Base-by-base conservation (phyloP, 2,888 invertebrate species). In the Eristalis intricaria region DNA sequence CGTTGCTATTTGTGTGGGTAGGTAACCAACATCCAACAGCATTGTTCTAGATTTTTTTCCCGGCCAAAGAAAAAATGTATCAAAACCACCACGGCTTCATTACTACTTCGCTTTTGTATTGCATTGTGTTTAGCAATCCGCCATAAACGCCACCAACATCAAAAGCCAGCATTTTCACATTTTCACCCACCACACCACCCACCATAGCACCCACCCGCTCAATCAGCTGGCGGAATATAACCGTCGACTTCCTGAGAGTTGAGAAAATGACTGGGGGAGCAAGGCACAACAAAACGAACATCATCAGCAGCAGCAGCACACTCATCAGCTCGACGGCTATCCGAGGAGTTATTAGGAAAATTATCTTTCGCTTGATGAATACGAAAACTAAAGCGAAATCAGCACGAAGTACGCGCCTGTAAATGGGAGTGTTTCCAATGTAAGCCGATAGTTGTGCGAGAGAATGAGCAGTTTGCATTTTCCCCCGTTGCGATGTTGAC, bases 331-430 rank as follows among this genome's bases (percentile, higher is more conserved):
- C 43, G n/a, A n/a, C n/a, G 29, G 58, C 71, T 35, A 74, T 63
- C 63, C 38, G n/a, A 23, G 23, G 81, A 75, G 71, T 81, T 81
- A 74, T 69, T 81, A 75, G 74, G 81, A 75, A 81, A 81, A 81
- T 80, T 80, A 80, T 68, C 60, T 63, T 74, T 56, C 74, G 22
- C 61, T 56, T 74, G 26, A 23, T 56, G 69, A 75, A 69, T 81
- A 66, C 74, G 50, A 68, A 73, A 63, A 35, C 2, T 15, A 61
- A 61, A 80, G 68, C n/a, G 35, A 78, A 68, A 61, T 50, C 68
- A 61, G 60, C 77, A 63, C 40, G 58, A 19, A 23, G 26, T 29
- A 23, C n/a, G 15, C 23, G 8, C 26, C 26, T 0, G 23, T 29
- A 2, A 26, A 60, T 60, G 60, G 60, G 26, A 60, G 26, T 26